A percentile compares a stretch with the other conserved stretches of the same genome.
Evolutionary conservation across 1,140 invertebrate genomes (phyloP).

Genomic region (Pomacea maculata): DNA sequence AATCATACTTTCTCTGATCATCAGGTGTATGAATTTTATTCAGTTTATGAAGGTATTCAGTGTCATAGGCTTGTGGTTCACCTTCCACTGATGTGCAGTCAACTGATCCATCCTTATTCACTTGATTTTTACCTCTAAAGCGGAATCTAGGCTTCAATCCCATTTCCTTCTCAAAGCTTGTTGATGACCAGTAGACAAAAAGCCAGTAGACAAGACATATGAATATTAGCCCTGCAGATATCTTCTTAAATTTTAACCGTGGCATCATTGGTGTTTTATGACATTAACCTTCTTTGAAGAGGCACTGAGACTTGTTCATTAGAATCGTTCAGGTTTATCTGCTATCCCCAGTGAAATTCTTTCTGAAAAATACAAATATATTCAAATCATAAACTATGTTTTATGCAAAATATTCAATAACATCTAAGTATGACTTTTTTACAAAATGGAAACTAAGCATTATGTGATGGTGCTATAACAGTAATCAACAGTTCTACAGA

Average conservation of each 20-base stretch:
- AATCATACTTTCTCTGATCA: conserved; percentile 24
- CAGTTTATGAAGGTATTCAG: conserved; percentile 5
- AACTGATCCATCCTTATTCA: not conserved
- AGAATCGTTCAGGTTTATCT: not conserved
- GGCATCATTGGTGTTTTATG: conserved; percentile 3
- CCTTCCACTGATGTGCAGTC: not conserved
- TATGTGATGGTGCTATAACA: too few species aligned
- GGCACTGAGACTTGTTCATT: not conserved
- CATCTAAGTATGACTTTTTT: too few species aligned
- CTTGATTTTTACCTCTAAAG: not conserved
- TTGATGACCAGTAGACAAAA: conserved; percentile 12
- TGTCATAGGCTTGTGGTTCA: conserved; percentile 4
- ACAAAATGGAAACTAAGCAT: too few species aligned
- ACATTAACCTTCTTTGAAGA: not conserved
- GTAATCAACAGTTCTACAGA: too few species aligned
- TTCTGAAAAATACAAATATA: not conserved
- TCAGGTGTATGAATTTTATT: conserved; percentile 17
- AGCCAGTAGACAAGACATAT: conserved; percentile 11
- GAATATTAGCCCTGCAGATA: not conserved
- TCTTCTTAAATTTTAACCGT: conserved; percentile 12
- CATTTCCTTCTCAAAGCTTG: not conserved
- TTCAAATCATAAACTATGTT: not conserved
- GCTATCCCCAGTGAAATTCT: not conserved
- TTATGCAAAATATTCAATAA: too few species aligned
- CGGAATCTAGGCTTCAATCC: conserved; percentile 1